Evolutionary conservation across 2,113 vertebrate genomes (phyloP).

Genomic region (Oreochromis tanganicae): DNA sequence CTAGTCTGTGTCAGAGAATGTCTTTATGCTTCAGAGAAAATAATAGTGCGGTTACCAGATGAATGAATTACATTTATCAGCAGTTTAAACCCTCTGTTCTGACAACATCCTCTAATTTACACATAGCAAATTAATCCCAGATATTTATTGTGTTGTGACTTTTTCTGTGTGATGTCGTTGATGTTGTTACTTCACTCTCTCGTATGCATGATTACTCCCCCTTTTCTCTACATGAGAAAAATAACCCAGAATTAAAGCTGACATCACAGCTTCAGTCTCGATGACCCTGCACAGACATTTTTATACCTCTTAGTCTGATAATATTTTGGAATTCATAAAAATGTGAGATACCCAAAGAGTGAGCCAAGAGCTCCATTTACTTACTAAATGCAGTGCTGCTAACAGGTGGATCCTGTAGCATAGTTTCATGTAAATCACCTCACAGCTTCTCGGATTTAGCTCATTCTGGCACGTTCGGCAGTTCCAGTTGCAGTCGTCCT

Average conservation of each 20-base stretch:
- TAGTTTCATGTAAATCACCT: slow-evolving; percentile 18
- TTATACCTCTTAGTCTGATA: background rate
- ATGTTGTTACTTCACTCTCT: background rate
- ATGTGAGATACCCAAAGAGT: background rate
- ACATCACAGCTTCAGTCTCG: background rate
- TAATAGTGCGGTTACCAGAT: background rate
- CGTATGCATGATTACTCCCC: background rate
- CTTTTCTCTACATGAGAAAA: background rate
- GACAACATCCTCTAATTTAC: background rate
- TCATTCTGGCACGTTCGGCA: background rate
- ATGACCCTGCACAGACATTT: background rate
- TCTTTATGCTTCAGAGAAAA: background rate
- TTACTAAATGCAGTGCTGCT: background rate
- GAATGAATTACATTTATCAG: background rate
- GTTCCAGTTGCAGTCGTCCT: slow-evolving; percentile 4
- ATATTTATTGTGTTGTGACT: background rate
- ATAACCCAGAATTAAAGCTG: background rate
- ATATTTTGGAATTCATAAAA: background rate
- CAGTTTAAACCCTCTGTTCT: background rate
- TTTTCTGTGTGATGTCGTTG: background rate
- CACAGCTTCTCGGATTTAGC: background rate
- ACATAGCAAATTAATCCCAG: background rate
- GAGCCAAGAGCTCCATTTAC: background rate
- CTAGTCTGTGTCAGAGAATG: background rate
- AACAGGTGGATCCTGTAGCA: background rate